Conservation (phyloP, 2,888 invertebrate genomes). For the Coelinius sp. region DNA sequence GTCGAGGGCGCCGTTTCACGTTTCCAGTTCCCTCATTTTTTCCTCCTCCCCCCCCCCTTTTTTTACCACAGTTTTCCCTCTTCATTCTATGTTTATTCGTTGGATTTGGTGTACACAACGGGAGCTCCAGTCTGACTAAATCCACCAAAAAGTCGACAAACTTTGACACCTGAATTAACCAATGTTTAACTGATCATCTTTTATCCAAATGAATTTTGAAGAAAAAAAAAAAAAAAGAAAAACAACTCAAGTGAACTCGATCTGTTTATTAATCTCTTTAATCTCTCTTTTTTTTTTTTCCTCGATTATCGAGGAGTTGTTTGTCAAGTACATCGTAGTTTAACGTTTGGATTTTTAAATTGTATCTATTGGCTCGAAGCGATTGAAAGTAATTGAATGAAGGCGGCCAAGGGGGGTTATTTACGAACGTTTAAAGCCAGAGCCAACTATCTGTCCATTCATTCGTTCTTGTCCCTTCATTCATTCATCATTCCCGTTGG, state of each 20-base stretch:
- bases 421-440: constrained; percentile 68
- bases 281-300: neutral
- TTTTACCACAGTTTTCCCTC: constrained; percentile 4
- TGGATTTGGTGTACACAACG: neutral
- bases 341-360: constrained; percentile 64
- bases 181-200: neutral
- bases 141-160: neutral
- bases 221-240: neutral
- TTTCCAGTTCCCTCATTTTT: constrained; percentile 46
- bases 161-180: neutral
- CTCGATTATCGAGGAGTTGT: constrained; percentile 1
- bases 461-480: constrained; percentile 71
- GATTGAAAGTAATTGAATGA: constrained; percentile 72
- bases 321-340: constrained; percentile 29
- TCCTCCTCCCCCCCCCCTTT: neutral
- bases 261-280: neutral
- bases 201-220: neutral
- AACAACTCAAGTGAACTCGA: neutral
- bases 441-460: constrained; percentile 71
- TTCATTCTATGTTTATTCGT: constrained; percentile 13
- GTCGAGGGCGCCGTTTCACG: constrained; percentile 52
- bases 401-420: constrained; percentile 66
- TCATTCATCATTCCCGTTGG: constrained; percentile 70
- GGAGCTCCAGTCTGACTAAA: neutral
- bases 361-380: constrained; percentile 71